Conservation (phyloP, 2,797 vertebrate genomes). For the Onychomys torridus region DNA sequence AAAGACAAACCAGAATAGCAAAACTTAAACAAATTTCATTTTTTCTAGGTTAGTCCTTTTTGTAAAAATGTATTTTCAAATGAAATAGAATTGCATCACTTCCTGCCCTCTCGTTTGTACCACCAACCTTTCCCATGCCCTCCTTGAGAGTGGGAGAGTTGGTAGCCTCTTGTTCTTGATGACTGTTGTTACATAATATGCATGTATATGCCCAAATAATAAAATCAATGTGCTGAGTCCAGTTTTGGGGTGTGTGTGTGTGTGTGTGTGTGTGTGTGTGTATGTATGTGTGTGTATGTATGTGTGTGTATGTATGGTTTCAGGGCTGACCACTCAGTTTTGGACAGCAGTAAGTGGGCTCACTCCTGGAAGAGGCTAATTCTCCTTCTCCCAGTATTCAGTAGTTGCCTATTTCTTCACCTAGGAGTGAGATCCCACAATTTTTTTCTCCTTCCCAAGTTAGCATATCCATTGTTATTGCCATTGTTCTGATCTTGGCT, state of each 20-base stretch:
- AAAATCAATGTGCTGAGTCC: background rate
- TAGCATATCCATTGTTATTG: background rate
- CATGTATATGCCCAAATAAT: background rate
- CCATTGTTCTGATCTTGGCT: background rate
- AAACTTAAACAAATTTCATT: conserved; percentile 52
- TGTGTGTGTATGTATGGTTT: background rate
- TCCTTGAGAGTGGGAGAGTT: background rate
- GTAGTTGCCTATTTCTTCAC: background rate
- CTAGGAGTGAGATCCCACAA: background rate
- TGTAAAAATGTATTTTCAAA: background rate
- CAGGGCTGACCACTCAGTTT: background rate
- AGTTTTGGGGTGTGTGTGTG: no score
- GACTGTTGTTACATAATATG: background rate
- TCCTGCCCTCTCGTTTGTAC: background rate
- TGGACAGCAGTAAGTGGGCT: background rate
- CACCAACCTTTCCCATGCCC: background rate
- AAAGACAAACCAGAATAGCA: conserved; percentile 1
- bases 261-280: background rate
- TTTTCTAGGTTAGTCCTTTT: conserved; percentile 44
- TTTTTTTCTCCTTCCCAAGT: background rate
- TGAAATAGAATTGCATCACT: background rate
- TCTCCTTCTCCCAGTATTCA: background rate
- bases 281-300: no score
- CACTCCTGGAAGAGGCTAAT: background rate
- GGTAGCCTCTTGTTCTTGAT: background rate